Conservation (phyloP, 2,888 invertebrate genomes). For the Polymixis lichenea region DNA sequence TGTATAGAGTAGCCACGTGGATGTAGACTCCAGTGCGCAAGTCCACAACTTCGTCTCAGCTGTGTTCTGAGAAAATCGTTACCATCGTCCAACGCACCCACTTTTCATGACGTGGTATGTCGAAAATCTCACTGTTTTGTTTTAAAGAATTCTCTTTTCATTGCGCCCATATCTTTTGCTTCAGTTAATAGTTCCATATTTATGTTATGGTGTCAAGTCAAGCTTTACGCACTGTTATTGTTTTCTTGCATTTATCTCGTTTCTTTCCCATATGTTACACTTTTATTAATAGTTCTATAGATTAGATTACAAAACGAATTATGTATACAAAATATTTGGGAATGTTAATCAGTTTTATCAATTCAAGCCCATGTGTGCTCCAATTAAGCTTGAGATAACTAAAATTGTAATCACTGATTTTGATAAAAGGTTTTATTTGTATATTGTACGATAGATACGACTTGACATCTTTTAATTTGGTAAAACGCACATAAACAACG, state of each 20-base stretch:
- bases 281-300: constrained; percentile 31
- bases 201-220: not conserved
- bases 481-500: not conserved
- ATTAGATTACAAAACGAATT: constrained; percentile 68
- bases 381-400: constrained; percentile 65
- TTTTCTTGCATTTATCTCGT: constrained; percentile 32
- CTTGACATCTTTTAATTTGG: constrained; percentile 23
- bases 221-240: constrained; percentile 24
- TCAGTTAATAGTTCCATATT: not conserved
- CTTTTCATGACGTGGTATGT: constrained; percentile 76
- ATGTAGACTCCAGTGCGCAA: constrained; percentile 79
- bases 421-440: constrained; percentile 48
- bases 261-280: constrained; percentile 24
- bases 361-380: constrained; percentile 68
- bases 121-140: constrained; percentile 50
- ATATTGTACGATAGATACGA: constrained; percentile 32
- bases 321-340: constrained; percentile 52
- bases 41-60: constrained; percentile 83
- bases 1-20: constrained; percentile 81
- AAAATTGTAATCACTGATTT: constrained; percentile 54
- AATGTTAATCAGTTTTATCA: constrained; percentile 65
- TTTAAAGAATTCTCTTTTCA: constrained; percentile 28
- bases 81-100: constrained; percentile 77
- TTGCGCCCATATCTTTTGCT: constrained; percentile 10
- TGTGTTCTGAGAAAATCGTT: constrained; percentile 88